phyloP scores from a whole-genome alignment of 1,140 invertebrate genomes.

The Zophobas morio region DNA sequence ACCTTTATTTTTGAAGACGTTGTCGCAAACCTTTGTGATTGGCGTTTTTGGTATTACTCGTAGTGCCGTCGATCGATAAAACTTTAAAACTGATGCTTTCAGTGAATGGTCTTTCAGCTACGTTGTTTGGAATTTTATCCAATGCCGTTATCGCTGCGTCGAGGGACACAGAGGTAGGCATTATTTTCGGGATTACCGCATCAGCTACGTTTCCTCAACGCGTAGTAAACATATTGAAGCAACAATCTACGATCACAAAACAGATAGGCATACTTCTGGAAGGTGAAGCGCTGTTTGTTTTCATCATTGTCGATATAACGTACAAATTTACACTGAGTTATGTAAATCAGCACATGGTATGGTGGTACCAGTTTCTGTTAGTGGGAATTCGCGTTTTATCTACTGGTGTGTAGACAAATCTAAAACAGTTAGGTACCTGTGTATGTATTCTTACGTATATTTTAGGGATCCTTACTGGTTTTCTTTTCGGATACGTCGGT shows the following conservation, averaged over 20 bases:
- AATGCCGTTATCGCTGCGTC: too few species aligned
- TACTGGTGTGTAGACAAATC: too few species aligned
- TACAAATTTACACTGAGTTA: not conserved
- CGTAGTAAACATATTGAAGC: not conserved
- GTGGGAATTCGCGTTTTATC: not conserved
- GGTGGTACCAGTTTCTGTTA: not conserved
- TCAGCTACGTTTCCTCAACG: too few species aligned
- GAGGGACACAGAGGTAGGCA: too few species aligned
- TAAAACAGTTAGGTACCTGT: too few species aligned
- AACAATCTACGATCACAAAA: not conserved
- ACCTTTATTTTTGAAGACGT: not conserved
- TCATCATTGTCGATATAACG: not conserved
- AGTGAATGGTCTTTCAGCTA: too few species aligned
- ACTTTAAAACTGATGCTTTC: too few species aligned
- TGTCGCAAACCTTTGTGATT: not conserved
- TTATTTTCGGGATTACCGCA: too few species aligned
- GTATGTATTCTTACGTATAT: too few species aligned
- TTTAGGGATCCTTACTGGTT: conserved; percentile 12
- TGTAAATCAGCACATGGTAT: not conserved
- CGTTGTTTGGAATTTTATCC: too few species aligned
- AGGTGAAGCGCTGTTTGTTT: not conserved
- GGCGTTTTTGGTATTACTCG: not conserved
- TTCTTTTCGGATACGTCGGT: not conserved
- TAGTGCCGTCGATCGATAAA: too few species aligned
- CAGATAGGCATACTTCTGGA: not conserved